Evolutionary conservation across 2,888 invertebrate genomes (phyloP), one percentile per base, ranked within the genome.

Genomic region (Orchestes rusci): DNA sequence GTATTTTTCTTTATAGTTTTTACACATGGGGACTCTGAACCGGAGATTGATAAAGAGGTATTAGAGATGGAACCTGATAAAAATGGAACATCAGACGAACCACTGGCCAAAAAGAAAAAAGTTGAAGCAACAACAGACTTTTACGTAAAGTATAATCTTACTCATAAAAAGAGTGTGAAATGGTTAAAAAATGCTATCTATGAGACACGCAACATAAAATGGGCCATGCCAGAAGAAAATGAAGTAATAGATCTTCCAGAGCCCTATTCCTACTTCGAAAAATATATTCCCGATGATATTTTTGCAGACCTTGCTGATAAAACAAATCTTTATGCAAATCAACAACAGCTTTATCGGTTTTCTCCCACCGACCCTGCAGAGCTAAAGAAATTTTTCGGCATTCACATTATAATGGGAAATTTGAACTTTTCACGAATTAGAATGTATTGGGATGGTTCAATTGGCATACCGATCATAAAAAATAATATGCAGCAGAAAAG

Each of bases 251-350:
- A 30, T 30, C 31, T 10, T 10, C 31, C 31, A 30, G 8, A 30
- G 12, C 31, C 31, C 5, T 10, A 23, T 23, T 23, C 10, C 5
- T 35, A 10, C 19, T 35, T 35, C 12, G 18, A 10, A n/a, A 19
- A 35, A 18, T 35, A 35, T 35, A 35, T 35, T 17, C 13, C 35
- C 18, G 35, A 35, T 19, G n/a, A 35, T 15, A 35, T 35, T 17
- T 18, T 35, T 17, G 15, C 17, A 35, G 13, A 35, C 13, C 13
- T 35, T 16, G 35, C 17, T 18, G 18, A 32, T 15, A 32, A 17
- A 17, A 47, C 47, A 27, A 47, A 47, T 34, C 30, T 43, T 17
- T 47, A 47, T 43, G 38, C 43, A 17, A 31, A 31, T 17, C 48
- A 40, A 44, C 20, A 43, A 29, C 28, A 48, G 34, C 16, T 35